Evolutionary conservation across 1,140 invertebrate species (phyloP), one percentile per base, ranked within the genome.

Genomic region (Solen grandis): DNA sequence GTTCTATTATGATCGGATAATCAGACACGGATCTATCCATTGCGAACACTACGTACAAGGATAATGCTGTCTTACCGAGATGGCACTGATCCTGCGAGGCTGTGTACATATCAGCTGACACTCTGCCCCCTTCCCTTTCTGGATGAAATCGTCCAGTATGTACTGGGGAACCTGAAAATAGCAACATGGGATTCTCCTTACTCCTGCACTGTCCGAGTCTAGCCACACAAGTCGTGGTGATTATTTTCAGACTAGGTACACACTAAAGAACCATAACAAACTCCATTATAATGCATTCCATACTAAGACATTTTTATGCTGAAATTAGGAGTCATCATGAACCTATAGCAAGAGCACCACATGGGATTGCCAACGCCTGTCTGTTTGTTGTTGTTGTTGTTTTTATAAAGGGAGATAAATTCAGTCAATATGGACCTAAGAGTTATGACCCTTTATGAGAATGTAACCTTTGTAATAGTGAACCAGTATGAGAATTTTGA

Each of bases 51-150:
- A n/a, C n/a, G n/a, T n/a, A n/a, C n/a, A n/a, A n/a, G n/a, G n/a
- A 31, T 35, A 31, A 65, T 35, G 2, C n/a, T 33, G 5, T 86
- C 86, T 86, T 85, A 92, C 88, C 10, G 97, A 95, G 62, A 98
- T 97, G 1, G 98, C 97, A 75, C 96, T 96, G 73, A 99, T 98
- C 77, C 97, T 94, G 75, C 97, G 93, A 0, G 98, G 98, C 90
- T 99, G 97, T 0, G 97, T 98, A 84, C 97, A 98, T 59, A 97
- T 90, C 83, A 99, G 95, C 87, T 94, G 95, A 82, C 96, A 96
- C 57, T 94, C 87, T 0, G 96, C 97, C 1, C 95, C 97, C 70
- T 93, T 93, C 0, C 93, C 93, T 10, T 93, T 91, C 41, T 90
- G 76, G 52, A 98, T 95, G 85, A 94, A 97, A 85, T 96, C 93